Base-by-base conservation (phyloP, 1,140 invertebrate species). In the Caenorhabditis remanei region DNA sequence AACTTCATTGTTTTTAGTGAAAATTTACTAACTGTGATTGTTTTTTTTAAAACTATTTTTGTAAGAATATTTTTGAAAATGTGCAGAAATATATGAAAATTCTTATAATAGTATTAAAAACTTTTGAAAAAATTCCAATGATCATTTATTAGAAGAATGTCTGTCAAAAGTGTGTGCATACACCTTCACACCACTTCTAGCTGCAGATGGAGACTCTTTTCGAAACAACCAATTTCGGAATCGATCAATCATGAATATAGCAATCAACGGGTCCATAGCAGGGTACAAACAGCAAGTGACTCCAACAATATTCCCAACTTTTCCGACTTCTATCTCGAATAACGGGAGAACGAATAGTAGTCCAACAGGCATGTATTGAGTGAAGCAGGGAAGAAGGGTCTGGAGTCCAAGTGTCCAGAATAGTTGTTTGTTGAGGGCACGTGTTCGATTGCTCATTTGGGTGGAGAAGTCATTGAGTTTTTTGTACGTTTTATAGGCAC, bases 241-340 rank as follows among this genome's bases (percentile, higher is more conserved):
- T n/a, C 65, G 65, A 46, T 71, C 65, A 46, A 71, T 71, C 41
- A 71, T 71, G 3, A 71, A 71, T 46, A 71, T 71, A 1, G 65
- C 65, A 24, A 71, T 71, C 0, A 71, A 19, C 4, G 65, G 65
- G 19, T 71, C 65, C 40, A 71, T 0, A 8, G 65, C 65, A 71
- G 65, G 65, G 43, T 71, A 71, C 19, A 71, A 46, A 71, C 65
- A 19, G 16, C 41, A 11, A 43, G 65, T 46, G 8, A 46, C 65
- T 4, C 65, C 65, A 24, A 71, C 65, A 11, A 71, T 0, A 71
- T 71, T 71, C 5, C 1, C 41, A 71, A 8, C 2, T 46, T 46
- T 71, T 16, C 65, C 65, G 2, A 71, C 14, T 53, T 1, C 1
- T 8, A 61, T 61, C 7, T 61, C 56, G n/a, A 61, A 61, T n/a